Evolutionary conservation across 2,797 vertebrate species (phyloP).

Genomic region (Trachurus trachurus): DNA sequence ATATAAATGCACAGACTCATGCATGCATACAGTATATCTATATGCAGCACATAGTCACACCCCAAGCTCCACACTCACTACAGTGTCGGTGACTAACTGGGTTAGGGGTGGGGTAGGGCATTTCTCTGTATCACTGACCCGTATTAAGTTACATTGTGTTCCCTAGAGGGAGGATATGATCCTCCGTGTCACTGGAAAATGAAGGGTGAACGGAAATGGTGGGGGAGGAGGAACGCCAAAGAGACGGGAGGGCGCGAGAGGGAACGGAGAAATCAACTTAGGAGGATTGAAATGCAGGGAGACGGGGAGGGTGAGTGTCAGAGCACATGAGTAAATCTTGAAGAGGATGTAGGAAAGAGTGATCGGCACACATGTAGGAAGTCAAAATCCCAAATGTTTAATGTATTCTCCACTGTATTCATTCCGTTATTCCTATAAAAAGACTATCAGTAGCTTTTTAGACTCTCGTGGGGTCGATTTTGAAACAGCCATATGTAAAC

Average conservation of each 20-base stretch:
- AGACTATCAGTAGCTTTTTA: background rate
- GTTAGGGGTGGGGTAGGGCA: constrained; percentile 60
- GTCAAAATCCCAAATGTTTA: constrained; percentile 10
- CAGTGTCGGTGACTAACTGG: constrained; percentile 58
- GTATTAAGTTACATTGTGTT: constrained; percentile 65
- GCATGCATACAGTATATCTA: constrained; percentile 21
- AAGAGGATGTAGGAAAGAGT: constrained; percentile 25
- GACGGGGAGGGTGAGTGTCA: constrained; percentile 17
- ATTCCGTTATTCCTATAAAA: background rate
- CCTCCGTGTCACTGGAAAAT: constrained; percentile 64
- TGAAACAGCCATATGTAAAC: background rate
- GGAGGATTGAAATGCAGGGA: background rate
- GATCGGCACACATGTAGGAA: constrained; percentile 17
- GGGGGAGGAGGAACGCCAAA: constrained; percentile 22
- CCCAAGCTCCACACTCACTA: constrained; percentile 21
- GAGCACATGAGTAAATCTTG: constrained; percentile 22
- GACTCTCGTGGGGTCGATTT: background rate
- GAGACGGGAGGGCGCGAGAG: background rate
- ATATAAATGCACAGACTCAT: constrained; percentile 16
- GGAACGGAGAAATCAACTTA: background rate
- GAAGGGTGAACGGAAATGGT: constrained; percentile 56
- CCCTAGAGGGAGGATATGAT: constrained; percentile 68
- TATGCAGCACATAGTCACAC: constrained; percentile 16
- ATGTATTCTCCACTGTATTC: constrained; percentile 1
- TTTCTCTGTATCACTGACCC: constrained; percentile 67